phyloP scores from a whole-genome alignment of 2,797 vertebrate species.

The Rhinatrema bivittatum region DNA sequence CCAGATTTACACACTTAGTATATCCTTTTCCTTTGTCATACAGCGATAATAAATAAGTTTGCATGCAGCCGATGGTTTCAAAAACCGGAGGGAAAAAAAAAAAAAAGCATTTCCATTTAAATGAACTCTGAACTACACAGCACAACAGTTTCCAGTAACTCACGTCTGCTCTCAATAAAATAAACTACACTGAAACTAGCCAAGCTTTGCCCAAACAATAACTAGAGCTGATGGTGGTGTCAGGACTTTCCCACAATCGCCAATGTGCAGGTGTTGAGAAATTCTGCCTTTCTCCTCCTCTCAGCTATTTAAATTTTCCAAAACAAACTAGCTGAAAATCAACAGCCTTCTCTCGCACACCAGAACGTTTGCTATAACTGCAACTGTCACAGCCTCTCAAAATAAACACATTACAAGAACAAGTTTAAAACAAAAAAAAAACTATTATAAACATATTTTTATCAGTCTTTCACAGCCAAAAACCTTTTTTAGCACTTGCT shows the following conservation, averaged over 20 bases:
- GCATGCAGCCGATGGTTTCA: too few species aligned
- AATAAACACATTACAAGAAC: constrained; percentile 11
- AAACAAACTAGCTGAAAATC: constrained; percentile 17
- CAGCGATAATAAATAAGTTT: too few species aligned
- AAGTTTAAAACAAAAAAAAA: constrained; percentile 14
- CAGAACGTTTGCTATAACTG: constrained; percentile 25
- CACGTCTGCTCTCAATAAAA: constrained; percentile 61
- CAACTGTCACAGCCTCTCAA: too few species aligned
- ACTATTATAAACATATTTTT: not conserved
- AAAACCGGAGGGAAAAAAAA: constrained; percentile 44
- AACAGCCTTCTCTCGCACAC: constrained; percentile 10
- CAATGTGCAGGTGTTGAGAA: constrained; percentile 37
- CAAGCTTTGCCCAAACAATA: constrained; percentile 65
- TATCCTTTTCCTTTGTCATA: too few species aligned
- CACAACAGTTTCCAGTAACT: constrained; percentile 66
- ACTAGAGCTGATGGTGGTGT: constrained; percentile 53
- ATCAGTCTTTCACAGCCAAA: not conserved
- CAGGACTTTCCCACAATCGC: constrained; percentile 64
- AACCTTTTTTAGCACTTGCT: not conserved
- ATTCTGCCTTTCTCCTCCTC: constrained; percentile 4
- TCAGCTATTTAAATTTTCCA: constrained; percentile 18
- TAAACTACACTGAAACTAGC: constrained; percentile 55
- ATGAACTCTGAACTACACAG: constrained; percentile 62
- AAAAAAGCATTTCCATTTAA: constrained; percentile 60
- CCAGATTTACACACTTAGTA: constrained; percentile 15